A percentile compares a stretch with the other conserved stretches of the same genome.
Conservation (phyloP, 2,888 invertebrate genomes). For the Lymantria dispar region DNA sequence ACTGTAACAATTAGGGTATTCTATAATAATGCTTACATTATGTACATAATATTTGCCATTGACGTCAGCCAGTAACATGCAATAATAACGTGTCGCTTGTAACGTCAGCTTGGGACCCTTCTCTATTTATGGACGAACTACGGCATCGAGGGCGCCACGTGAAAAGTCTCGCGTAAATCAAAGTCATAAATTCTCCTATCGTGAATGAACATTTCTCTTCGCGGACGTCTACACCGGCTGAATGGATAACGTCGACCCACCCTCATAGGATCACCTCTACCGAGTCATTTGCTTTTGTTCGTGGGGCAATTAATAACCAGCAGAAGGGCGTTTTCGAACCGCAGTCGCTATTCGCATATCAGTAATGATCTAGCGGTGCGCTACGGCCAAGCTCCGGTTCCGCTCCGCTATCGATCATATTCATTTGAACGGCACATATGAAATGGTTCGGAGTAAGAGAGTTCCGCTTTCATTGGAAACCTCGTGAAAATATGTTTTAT, state of each 20-base stretch:
- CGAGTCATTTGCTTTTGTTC: conserved; percentile 82
- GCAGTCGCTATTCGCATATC: conserved; percentile 72
- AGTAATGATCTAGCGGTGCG: conserved; percentile 71
- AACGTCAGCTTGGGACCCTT: conserved; percentile 68
- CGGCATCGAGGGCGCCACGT: conserved; percentile 60
- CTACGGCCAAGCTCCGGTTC: conserved; percentile 49
- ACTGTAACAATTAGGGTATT: too few species aligned
- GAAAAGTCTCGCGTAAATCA: conserved; percentile 78
- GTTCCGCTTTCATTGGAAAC: not conserved
- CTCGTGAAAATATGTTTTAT: not conserved
- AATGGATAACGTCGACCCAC: conserved; percentile 80
- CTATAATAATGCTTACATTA: too few species aligned
- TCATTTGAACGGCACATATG: conserved; percentile 52
- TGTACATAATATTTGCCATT: conserved; percentile 56
- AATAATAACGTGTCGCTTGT: conserved; percentile 66
- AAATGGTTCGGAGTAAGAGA: conserved; percentile 36
- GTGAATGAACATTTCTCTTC: conserved; percentile 82
- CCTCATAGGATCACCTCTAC: conserved; percentile 77
- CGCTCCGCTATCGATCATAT: conserved; percentile 66
- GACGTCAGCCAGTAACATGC: conserved; percentile 56
- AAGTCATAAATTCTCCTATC: conserved; percentile 81
- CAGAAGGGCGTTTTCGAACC: conserved; percentile 75
- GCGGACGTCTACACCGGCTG: conserved; percentile 75
- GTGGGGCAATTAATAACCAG: conserved; percentile 77
- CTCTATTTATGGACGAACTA: conserved; percentile 67